Conservation (phyloP, 2,797 vertebrate species). For the Chaunax sp. region DNA sequence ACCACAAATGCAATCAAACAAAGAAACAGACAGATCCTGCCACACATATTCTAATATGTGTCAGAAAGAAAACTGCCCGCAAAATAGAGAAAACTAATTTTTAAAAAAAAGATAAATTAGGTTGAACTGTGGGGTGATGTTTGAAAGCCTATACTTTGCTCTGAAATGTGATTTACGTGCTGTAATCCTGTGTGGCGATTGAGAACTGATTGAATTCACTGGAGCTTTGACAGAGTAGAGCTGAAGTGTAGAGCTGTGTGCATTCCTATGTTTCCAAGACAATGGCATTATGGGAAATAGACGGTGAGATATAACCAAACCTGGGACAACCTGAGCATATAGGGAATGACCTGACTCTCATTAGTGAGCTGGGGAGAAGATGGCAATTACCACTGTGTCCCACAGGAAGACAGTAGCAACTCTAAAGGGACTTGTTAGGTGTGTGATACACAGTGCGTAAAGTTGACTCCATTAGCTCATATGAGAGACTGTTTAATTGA, state of each 20-base stretch:
- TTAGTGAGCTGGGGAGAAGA: conserved; percentile 70
- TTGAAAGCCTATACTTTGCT: conserved; percentile 12
- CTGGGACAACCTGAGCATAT: conserved; percentile 36
- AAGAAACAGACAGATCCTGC: not conserved
- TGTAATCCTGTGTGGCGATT: conserved; percentile 39
- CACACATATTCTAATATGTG: not conserved
- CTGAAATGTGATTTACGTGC: conserved; percentile 23
- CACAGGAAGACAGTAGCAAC: conserved; percentile 51
- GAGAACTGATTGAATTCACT: conserved; percentile 26
- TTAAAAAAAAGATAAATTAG: not conserved
- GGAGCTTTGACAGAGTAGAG: conserved; percentile 39
- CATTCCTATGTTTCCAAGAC: conserved; percentile 71
- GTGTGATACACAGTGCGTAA: conserved; percentile 54
- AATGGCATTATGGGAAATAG: conserved; percentile 61
- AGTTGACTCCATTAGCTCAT: conserved; percentile 34
- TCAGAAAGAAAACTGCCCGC: not conserved
- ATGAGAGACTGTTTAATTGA: conserved; percentile 14
- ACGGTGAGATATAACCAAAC: conserved; percentile 48
- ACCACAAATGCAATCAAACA: not conserved
- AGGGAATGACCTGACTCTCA: conserved; percentile 70
- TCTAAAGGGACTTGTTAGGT: conserved; percentile 73
- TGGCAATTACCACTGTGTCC: conserved; percentile 67
- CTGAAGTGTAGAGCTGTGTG: conserved; percentile 28
- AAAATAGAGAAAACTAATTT: not conserved
- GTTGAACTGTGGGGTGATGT: no score